These are phyloP conservation scores for Virgularia gustaviana DNA, from an alignment of 92 coral and sea anemone species.

Conservation along the genomic window DNA sequence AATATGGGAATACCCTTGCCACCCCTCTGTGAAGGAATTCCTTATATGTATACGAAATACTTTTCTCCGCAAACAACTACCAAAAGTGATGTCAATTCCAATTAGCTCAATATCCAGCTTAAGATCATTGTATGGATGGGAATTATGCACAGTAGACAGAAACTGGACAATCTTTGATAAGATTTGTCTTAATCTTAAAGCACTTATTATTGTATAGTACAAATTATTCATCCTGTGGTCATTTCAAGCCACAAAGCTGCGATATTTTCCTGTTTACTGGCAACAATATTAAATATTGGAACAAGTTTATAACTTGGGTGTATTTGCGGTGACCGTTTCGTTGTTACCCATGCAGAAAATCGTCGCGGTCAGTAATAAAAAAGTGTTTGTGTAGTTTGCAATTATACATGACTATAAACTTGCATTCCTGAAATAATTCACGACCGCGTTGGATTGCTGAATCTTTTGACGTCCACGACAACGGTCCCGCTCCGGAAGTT, in stretches of 20 bases:
- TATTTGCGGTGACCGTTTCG: background rate
- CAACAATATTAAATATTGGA: no score
- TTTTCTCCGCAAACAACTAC: background rate
- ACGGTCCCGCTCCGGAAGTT: slow-evolving; percentile 26
- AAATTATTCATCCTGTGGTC: no score
- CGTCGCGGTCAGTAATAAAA: background rate
- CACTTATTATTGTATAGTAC: no score
- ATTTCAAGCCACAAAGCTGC: no score
- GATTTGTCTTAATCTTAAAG: no score
- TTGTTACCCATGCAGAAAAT: background rate
- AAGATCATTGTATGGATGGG: no score
- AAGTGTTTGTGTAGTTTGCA: background rate
- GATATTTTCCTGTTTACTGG: no score
- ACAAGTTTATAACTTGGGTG: background rate
- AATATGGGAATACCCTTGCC: background rate
- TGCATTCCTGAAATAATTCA: slow-evolving; percentile 15
- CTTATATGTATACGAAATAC: background rate
- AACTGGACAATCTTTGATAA: no score
- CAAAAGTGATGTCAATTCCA: background rate
- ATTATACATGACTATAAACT: slow-evolving; percentile 26
- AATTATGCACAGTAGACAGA: no score
- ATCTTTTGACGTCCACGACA: background rate
- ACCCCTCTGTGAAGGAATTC: background rate
- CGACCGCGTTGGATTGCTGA: slow-evolving; percentile 24
- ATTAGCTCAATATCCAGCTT: background rate